These are phyloP conservation scores for Cephalopachus bancanus DNA, from an alignment of 2,797 vertebrate species.

Conservation along the genomic window DNA sequence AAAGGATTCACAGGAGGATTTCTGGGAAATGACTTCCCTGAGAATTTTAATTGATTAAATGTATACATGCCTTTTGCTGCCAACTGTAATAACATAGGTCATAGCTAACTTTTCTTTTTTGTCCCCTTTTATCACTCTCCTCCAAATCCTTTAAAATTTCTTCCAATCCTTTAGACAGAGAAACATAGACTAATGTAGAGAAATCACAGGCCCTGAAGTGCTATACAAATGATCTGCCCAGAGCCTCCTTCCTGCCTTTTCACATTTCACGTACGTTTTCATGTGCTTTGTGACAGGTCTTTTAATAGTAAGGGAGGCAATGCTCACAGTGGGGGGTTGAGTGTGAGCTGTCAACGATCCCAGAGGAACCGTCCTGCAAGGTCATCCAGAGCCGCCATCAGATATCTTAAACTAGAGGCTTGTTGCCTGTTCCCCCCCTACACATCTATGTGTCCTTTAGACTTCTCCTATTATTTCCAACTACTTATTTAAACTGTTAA, in stretches of 20 bases:
- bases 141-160: background rate
- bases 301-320: background rate
- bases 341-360: background rate
- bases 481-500: background rate
- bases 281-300: background rate
- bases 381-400: background rate
- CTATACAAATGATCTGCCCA: background rate
- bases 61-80: background rate
- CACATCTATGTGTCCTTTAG: background rate
- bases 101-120: background rate
- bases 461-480: background rate
- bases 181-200: background rate
- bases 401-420: background rate
- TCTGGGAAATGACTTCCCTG: background rate
- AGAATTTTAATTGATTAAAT: constrained; percentile 4
- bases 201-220: background rate
- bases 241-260: background rate
- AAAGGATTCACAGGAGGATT: background rate
- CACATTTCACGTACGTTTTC: background rate
- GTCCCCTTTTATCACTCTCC: background rate
- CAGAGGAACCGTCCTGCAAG: background rate
- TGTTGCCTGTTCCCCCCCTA: background rate
- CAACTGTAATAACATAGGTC: background rate
- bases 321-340: background rate
- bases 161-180: background rate